A percentile compares a stretch with the other conserved stretches of the same genome.
These are phyloP conservation scores for Drosophila lacertosa DNA, from an alignment of 1,140 invertebrate genomes.

Conservation along the genomic window DNA sequence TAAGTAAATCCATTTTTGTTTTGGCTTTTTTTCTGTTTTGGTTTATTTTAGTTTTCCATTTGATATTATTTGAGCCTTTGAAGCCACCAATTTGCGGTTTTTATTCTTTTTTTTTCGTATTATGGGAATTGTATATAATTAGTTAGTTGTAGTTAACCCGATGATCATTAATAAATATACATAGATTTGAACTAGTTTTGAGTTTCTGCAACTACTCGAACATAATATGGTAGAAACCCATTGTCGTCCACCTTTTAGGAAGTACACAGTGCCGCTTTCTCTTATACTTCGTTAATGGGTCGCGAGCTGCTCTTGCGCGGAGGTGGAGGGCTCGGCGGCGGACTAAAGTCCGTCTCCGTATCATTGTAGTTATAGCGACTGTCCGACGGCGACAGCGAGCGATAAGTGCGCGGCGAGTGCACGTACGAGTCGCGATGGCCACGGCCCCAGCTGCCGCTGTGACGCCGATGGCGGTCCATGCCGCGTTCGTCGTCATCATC, in stretches of 20 bases:
- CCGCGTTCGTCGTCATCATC: slow-evolving; percentile 65
- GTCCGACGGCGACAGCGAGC: slow-evolving; percentile 77
- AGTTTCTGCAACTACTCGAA: slow-evolving; percentile 57
- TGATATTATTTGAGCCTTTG: slow-evolving; percentile 56
- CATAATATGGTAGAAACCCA: slow-evolving; percentile 52
- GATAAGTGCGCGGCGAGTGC: slow-evolving; percentile 75
- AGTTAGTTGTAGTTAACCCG: slow-evolving; percentile 42
- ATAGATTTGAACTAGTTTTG: slow-evolving; percentile 79
- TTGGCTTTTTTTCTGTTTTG: slow-evolving; percentile 34
- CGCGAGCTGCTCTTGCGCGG: slow-evolving; percentile 52
- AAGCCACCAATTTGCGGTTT: slow-evolving; percentile 39
- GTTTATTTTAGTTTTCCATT: slow-evolving; percentile 60
- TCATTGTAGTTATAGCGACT: slow-evolving; percentile 82
- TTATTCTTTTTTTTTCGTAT: slow-evolving; percentile 3
- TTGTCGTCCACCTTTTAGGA: slow-evolving; percentile 18
- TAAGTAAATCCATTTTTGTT: background rate
- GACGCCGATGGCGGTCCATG: slow-evolving; percentile 50
- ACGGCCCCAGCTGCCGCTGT: slow-evolving; percentile 69
- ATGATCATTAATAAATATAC: slow-evolving; percentile 78
- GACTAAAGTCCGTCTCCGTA: slow-evolving; percentile 83
- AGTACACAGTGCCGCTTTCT: slow-evolving; percentile 31
- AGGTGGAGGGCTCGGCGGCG: slow-evolving; percentile 69
- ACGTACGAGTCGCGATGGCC: slow-evolving; percentile 59
- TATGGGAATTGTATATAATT: slow-evolving; percentile 31
- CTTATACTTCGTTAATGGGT: slow-evolving; percentile 65